Percentiles rank a stretch among this genome's conserved stretches.
Conservation (phyloP, 2,113 vertebrate species). For the Carassius carassius region DNA sequence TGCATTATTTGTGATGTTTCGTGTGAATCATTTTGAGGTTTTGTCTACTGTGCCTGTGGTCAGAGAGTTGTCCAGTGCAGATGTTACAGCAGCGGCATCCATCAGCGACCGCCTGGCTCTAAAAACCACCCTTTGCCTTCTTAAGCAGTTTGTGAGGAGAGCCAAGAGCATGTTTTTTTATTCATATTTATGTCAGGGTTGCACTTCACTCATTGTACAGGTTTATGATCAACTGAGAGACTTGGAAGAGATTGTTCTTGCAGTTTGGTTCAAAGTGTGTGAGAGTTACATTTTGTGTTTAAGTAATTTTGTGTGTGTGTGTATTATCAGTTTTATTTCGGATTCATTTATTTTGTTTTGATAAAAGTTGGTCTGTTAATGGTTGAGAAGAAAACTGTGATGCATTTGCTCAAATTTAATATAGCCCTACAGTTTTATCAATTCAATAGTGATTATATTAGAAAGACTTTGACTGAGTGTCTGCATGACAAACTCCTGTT, state of each 20-base stretch:
- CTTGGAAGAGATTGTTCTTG: not conserved
- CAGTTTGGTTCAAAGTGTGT: not conserved
- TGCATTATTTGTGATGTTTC: not conserved
- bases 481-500: not conserved
- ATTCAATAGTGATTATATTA: not conserved
- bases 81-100: not conserved
- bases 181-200: not conserved
- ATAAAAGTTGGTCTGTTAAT: not conserved
- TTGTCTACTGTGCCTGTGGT: not conserved
- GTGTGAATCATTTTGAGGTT: constrained; percentile 1
- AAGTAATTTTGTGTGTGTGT: not conserved
- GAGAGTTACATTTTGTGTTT: not conserved
- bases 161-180: not conserved
- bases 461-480: not conserved
- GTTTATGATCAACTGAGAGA: not conserved
- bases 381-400: not conserved
- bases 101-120: not conserved
- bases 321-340: not conserved
- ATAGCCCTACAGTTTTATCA: not conserved
- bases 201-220: not conserved
- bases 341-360: too few species aligned
- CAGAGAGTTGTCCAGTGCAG: not conserved
- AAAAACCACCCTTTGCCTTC: not conserved
- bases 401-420: not conserved
- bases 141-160: not conserved